phyloP scores from a whole-genome alignment of 2,888 invertebrate genomes.

The Celastrina argiolus region DNA sequence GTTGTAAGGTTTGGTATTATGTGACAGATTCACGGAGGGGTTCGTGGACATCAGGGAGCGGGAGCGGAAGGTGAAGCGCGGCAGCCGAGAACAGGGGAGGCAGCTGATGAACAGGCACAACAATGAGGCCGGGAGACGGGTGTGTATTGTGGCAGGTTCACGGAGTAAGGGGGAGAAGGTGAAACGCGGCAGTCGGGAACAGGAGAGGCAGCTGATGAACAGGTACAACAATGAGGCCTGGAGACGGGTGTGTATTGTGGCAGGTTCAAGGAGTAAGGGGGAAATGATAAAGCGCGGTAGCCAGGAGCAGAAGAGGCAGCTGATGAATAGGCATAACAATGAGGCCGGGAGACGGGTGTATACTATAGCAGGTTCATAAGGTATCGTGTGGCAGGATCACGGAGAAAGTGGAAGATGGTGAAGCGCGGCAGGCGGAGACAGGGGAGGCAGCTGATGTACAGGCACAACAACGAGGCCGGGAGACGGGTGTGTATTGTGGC shows the following conservation, averaged over 20 bases:
- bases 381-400: conserved; percentile 81
- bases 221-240: conserved; percentile 99
- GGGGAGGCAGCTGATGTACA: conserved; percentile 94
- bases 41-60: conserved; percentile 96
- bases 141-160: conserved; percentile 66
- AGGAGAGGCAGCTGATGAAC: conserved; percentile 95
- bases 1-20: not conserved
- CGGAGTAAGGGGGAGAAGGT: conserved; percentile 90
- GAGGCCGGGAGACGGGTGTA: conserved; percentile 97
- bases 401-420: conserved; percentile 89
- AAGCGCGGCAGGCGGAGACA: conserved; percentile 89
- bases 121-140: conserved; percentile 98
- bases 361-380: not conserved
- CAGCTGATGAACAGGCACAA: conserved; percentile 98
- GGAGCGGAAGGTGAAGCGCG: conserved; percentile 89
- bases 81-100: conserved; percentile 89
- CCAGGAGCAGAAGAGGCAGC: conserved; percentile 88
- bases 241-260: conserved; percentile 84
- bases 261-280: too few species aligned
- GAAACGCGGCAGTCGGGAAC: conserved; percentile 88
- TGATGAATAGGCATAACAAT: conserved; percentile 99
- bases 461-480: conserved; percentile 99
- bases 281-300: conserved; percentile 89
- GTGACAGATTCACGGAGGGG: conserved; percentile 90
- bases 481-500: conserved; percentile 84